Percentiles rank a stretch among this genome's conserved stretches.
Conservation (phyloP, 1,140 invertebrate genomes). For the Drosophila miranda region DNA sequence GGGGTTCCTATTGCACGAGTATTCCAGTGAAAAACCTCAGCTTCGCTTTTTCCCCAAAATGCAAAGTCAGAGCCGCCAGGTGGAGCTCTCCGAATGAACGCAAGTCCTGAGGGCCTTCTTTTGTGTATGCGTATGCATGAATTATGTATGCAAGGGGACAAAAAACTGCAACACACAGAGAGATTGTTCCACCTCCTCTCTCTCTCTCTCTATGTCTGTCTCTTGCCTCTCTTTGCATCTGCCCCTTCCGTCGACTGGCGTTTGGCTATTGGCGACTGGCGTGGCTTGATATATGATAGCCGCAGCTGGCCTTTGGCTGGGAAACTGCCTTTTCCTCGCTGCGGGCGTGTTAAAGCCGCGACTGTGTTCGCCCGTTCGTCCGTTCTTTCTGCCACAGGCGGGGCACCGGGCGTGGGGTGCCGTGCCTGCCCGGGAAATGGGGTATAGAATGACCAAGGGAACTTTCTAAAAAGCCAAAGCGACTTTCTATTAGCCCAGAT, state of each 20-base stretch:
- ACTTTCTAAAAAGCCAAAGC: conserved; percentile 23
- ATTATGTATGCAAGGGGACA: conserved; percentile 30
- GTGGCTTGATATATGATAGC: conserved; percentile 25
- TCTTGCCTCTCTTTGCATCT: background rate
- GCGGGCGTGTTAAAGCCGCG: conserved; percentile 40
- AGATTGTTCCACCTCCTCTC: too few species aligned
- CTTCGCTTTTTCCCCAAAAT: background rate
- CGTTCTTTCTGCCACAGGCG: background rate
- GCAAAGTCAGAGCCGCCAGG: background rate
- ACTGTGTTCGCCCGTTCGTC: background rate
- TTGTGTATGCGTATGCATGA: conserved; percentile 8
- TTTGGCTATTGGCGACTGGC: background rate
- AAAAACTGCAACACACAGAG: conserved; percentile 5
- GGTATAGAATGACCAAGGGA: conserved; percentile 14
- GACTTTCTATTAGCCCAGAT: conserved; percentile 50
- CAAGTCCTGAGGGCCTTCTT: too few species aligned
- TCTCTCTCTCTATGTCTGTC: too few species aligned
- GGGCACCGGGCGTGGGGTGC: conserved; percentile 2
- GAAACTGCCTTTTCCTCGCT: conserved; percentile 15
- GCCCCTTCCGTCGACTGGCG: too few species aligned
- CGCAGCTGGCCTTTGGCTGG: conserved; percentile 7
- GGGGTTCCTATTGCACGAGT: too few species aligned
- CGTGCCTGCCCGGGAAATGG: background rate
- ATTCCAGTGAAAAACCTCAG: too few species aligned
- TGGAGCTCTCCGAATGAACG: background rate